These are phyloP conservation scores for Alfaro cultratus DNA, from an alignment of 2,797 vertebrate genomes.

Conservation along the genomic window DNA sequence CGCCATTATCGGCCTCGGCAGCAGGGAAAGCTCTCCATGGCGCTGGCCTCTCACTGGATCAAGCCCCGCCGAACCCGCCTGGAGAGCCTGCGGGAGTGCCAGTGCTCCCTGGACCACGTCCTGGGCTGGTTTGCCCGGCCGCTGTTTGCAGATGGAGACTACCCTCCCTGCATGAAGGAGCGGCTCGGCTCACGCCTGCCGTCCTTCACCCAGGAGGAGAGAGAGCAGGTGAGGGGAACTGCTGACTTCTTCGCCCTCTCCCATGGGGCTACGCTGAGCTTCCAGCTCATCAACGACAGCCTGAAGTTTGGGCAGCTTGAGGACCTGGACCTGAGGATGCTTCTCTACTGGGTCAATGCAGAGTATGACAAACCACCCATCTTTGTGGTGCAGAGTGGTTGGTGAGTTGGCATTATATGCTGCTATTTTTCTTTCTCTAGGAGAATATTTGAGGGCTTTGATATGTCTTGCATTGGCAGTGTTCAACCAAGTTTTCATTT, in stretches of 20 bases:
- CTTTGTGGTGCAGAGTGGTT: conserved; percentile 96
- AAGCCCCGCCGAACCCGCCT: conserved; percentile 85
- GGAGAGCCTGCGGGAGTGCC: conserved; percentile 85
- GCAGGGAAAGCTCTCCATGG: conserved; percentile 90
- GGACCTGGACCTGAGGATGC: conserved; percentile 90
- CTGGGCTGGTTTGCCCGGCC: conserved; percentile 97
- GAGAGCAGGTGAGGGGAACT: conserved; percentile 81
- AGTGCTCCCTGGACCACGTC: conserved; percentile 94
- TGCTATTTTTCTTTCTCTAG: not conserved
- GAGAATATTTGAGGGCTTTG: not conserved
- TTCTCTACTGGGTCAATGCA: conserved; percentile 92
- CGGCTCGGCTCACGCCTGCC: conserved; percentile 88
- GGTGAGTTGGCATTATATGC: conserved; percentile 69
- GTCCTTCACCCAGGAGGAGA: conserved; percentile 86
- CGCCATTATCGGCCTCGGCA: conserved; percentile 86
- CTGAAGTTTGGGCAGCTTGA: conserved; percentile 92
- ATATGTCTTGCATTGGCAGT: not conserved
- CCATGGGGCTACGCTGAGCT: conserved; percentile 92
- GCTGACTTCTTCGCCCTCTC: conserved; percentile 98
- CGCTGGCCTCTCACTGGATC: conserved; percentile 96
- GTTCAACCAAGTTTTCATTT: not conserved
- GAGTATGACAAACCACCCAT: conserved; percentile 92
- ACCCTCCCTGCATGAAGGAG: conserved; percentile 91
- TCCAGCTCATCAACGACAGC: conserved; percentile 89
- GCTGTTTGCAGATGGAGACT: conserved; percentile 92